Evolutionary conservation across 1,140 invertebrate genomes (phyloP), one percentile per base, ranked within the genome.

Genomic region (Asobara japonica): DNA sequence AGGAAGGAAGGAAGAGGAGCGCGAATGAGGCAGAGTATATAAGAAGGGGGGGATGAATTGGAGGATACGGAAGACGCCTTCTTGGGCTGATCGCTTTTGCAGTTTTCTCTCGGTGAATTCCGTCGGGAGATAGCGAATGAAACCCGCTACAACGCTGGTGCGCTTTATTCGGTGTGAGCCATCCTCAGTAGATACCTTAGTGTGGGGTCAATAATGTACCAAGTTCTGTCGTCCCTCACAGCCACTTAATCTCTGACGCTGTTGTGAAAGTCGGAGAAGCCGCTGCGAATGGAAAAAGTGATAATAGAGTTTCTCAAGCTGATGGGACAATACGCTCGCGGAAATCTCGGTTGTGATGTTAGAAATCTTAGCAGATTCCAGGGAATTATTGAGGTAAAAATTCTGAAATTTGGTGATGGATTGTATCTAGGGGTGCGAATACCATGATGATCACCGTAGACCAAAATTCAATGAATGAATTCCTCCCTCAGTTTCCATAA

Each of bases 201-300:
- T 62, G 31, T 13, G 30, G 31, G 65, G 61, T 48, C 33, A 48
- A 69, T 70, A 74, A 76, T 74, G 66, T 56, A 77, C 65, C 36
- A 71, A 71, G 69, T 75, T 73, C 71, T 51, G 45, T 65, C 71
- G 31, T 27, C 48, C 51, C 48, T 73, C 71, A 22, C 8, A 18
- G 33, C 71, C 61, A 75, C 74, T 75, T 75, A 75, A 75, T 75
- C 74, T 75, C 64, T 56, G 45, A 61, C 45, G 27, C 22, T 60
- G 51, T 31, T 62, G 60, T 31, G 29, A 3, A 31, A 16, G 5
- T 31, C n/a, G 29, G 31, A 31, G 18, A 62, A 1, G 6, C 27
- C 11, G 2, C 22, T n/a, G 29, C 25, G 41, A 45, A 45, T 56
- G 51, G 51, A 25, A 56, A 56, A 56, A 56, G 22, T 56, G 51